Percentiles rank a stretch among this genome's conserved stretches.
Conservation (phyloP, 2,113 vertebrate species). For the Peromyscus californicus region DNA sequence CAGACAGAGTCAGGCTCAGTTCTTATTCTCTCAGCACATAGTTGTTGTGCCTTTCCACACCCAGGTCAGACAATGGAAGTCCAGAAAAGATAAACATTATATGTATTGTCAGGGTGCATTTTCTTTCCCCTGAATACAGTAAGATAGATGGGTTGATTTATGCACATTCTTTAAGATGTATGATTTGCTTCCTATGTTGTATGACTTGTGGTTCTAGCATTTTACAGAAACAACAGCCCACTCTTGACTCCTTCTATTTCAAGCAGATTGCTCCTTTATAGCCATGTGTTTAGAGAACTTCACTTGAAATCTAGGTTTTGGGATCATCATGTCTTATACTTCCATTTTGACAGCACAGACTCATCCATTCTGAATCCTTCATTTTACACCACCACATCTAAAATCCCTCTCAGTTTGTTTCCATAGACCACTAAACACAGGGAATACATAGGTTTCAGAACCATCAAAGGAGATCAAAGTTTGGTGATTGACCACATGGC, state of each 20-base stretch:
- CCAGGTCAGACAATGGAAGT: neutral
- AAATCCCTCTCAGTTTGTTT: neutral
- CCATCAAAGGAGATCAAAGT: neutral
- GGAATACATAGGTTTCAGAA: neutral
- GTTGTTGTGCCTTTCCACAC: neutral
- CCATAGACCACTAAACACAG: neutral
- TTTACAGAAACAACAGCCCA: neutral
- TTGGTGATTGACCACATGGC: neutral
- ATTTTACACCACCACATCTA: neutral
- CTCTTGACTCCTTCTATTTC: neutral
- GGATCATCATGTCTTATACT: neutral
- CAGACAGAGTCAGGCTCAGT: slow-evolving; percentile 9
- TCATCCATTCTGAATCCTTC: neutral
- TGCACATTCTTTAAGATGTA: neutral
- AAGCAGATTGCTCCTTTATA: neutral
- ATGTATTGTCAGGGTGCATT: neutral
- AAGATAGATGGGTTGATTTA: neutral
- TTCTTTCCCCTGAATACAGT: neutral
- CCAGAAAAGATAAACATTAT: neutral
- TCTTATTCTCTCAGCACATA: slow-evolving; percentile 9
- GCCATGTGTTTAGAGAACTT: neutral
- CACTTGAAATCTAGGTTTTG: neutral
- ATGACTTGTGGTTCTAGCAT: neutral
- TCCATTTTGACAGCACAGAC: neutral
- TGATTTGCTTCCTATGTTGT: neutral